These are phyloP conservation scores for Geodia barretti DNA, from an alignment of 37 sponge, comb jelly and placozoan species.

Conservation along the genomic window DNA sequence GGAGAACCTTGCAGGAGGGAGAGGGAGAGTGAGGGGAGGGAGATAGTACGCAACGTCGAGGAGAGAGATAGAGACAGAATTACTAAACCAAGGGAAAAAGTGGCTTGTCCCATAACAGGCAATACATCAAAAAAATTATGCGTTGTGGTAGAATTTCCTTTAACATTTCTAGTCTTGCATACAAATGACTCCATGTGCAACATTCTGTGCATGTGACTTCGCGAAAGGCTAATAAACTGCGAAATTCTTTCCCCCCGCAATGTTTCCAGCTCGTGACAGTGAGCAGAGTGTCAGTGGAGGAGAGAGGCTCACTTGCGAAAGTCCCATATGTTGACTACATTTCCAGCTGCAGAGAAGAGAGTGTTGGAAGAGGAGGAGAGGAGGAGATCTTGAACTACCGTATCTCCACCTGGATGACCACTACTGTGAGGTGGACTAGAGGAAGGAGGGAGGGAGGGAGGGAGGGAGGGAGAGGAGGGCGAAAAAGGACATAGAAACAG, in stretches of 20 bases:
- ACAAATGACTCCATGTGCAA: not conserved
- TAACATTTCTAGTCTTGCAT: not conserved
- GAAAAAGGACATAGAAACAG: not conserved
- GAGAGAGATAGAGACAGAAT: too few species aligned
- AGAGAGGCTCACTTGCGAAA: conserved; percentile 57
- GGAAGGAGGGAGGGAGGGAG: not conserved
- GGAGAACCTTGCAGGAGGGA: conserved; percentile 18
- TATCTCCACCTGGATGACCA: conserved; percentile 17
- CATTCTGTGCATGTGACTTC: too few species aligned
- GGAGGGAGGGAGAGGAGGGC: not conserved
- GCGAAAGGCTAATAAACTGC: too few species aligned
- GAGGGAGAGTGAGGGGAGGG: not conserved
- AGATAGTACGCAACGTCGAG: too few species aligned
- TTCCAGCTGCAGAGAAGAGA: conserved; percentile 72
- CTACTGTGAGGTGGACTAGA: conserved; percentile 17
- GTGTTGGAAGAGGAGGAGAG: conserved; percentile 24
- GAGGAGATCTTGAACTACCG: conserved; percentile 71
- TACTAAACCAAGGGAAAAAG: too few species aligned
- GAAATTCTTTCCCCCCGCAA: too few species aligned
- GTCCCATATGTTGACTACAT: conserved; percentile 75
- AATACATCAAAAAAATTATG: not conserved
- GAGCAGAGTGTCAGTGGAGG: not conserved
- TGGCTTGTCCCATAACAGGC: too few species aligned
- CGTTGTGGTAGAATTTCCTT: not conserved
- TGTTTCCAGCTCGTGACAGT: not conserved